Base-by-base conservation (phyloP, 2,797 vertebrate species). In the Leptodactylus fallax region DNA sequence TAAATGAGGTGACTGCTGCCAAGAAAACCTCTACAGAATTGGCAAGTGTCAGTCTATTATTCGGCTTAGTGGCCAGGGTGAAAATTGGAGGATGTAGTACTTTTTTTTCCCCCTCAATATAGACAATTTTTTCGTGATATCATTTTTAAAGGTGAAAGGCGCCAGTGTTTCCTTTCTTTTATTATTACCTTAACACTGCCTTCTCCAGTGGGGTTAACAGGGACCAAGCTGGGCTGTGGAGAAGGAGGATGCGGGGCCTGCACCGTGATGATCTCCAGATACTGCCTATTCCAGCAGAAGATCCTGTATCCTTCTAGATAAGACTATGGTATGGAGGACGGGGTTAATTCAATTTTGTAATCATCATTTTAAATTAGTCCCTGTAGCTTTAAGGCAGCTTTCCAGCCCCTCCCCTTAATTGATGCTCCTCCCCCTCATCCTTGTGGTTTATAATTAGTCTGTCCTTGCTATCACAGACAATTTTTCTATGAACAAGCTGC, bases 241-340 rank as follows among this genome's bases (percentile, higher is more conserved):
- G 98, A 99, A 92, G 98, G 98, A 0, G 97, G 98, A 79, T 99
- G 98, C 85, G 98, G 98, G 7, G 97, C 98, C 78, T 99, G 98
- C 79, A 99, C 98, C 0, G 97, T 99, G 90, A 98, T 99, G 98
- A 88, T 99, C 85, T 99, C 98, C 90, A 95, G 94, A 90, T 97
- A 95, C 67, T 94, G 97, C 76, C 90, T 86, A 0, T 91, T 94
- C 89, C 93, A 87, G 85, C 92, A 95, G 63, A 95, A 95, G 92
- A 94, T 97, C 2, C 10, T 96, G 98, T 99, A 99, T 99, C 97
- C 96, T 97, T 94, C 93, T 67, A 13, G 1, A 27, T 4, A n/a
- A 19, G 69, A 16, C 17, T 16, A 2, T 45, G 36, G 27, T 14
- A 16, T 25, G 65, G n/a, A 27, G 65, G 23, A 9, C 14, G 67